Base-by-base conservation (phyloP, 1,140 invertebrate genomes). In the Zaprionus camerounensis region DNA sequence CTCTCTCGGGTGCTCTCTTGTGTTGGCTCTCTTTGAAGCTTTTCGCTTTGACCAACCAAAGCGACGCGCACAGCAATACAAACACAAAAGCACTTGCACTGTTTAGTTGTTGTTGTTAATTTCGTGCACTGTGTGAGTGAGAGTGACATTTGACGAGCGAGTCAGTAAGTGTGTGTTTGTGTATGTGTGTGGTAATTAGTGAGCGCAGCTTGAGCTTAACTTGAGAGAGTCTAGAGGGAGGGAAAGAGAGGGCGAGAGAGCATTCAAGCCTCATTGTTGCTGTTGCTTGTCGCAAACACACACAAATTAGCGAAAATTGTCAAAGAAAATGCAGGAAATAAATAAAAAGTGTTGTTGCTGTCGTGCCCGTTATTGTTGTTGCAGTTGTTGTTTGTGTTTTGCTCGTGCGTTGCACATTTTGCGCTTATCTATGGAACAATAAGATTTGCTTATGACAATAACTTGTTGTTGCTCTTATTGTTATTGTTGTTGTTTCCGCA, bases 401-500 rank as follows among this genome's bases (percentile, higher is more conserved):
- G 56, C 71, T 76, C 74, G 74, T 77, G 64, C 70, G 70, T 77
- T 67, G 70, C 58, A 72, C 71, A 73, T 73, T 77, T 68, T 58
- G 31, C n/a, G 46, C 64, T 77, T 74, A 74, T 77, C 75, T 68
- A 68, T 53, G 64, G 17, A 73, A 77, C 75, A 77, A 77, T 73
- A 68, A 77, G 75, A 77, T 77, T 77, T 77, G 59, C 58, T 77
- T 77, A 77, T 74, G 75, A 77, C 75, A 73, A 68, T 73, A 72
- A 67, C 72, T 77, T 67, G 20, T 67, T 72, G 62, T 15, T 38
- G 36, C 7, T 13, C 3, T 38, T 38, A 5, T 38, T 71, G 67
- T 28, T 53, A 5, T 38, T 71, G 67, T 38, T 53, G 31, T 5
- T 41, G 22, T 46, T 34, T 34, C 31, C 31, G 31, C 31, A 34